Percentiles rank a stretch among this genome's conserved stretches.
Conservation (phyloP, 35 echinoderm and acorn worm species). For the Eucidaris tribuloides region DNA sequence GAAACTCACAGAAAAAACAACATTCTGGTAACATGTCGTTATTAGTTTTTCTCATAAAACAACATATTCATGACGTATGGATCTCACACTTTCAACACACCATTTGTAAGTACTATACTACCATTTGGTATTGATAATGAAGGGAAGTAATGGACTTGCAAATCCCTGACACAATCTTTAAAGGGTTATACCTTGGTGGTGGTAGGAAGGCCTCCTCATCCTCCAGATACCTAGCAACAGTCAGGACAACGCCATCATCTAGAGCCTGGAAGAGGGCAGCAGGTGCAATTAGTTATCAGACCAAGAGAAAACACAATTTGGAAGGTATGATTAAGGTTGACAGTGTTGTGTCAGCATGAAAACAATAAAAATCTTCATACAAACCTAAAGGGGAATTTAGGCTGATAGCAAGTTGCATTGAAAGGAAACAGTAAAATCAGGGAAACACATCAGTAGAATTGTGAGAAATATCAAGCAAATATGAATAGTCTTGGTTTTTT, state of each 20-base stretch:
- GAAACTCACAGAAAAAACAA: no score
- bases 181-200: constrained; percentile 64
- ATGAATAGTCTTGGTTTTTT: no score
- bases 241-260: constrained; percentile 76
- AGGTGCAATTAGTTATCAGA: background rate
- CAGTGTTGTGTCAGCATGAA: background rate
- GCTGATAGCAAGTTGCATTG: background rate
- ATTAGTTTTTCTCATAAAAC: no score
- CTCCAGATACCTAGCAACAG: constrained; percentile 76
- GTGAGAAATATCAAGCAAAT: no score
- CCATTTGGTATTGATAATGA: no score
- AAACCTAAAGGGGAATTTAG: background rate
- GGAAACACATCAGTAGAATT: background rate
- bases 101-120: no score
- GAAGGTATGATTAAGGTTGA: background rate
- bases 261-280: constrained; percentile 45
- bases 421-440: background rate
- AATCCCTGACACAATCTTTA: no score
- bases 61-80: no score
- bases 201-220: constrained; percentile 87
- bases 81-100: no score
- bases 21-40: no score
- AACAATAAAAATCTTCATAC: background rate
- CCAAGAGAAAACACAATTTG: background rate
- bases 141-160: no score